Base-by-base conservation (phyloP, 2,888 invertebrate genomes). In the Volucella inanis region DNA sequence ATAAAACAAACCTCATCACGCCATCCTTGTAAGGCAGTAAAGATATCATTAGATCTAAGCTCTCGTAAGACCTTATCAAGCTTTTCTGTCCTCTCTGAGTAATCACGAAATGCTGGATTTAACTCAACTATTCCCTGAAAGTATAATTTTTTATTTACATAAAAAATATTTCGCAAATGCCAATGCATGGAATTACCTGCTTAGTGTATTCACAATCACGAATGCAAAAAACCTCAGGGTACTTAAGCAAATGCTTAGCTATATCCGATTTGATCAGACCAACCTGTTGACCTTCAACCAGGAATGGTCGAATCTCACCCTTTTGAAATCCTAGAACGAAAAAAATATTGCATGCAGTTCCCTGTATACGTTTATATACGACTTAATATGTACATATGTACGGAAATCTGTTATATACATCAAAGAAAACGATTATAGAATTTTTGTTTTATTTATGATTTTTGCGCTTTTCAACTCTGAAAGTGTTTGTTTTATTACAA, bases 11-110 rank as follows among this genome's bases (percentile, higher is more conserved):
- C 96, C 94, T 98, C 98, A 93, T 98, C 96, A 90, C 98, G 94
- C 98, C 98, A 98, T 15, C 98, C 98, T 90, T 95, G 95, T 9
- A 98, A 93, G 54, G 98, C 96, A 87, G 95, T 93, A 90, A 98
- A 96, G 88, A 95, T 94, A 89, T 96, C 95, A 88, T 96, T 95
- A 86, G 94, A 94, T 83, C 95, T 94, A 90, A 98, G 93, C 90
- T 96, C 94, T 88, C 94, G 94, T 89, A 98, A 93, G 79, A 98
- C 95, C 91, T 95, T 94, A 87, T 97, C 97, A 59, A 98, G 94
- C 90, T 94, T 94, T 71, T 94, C 93, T 83, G 96, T 96, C 88
- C 97, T 94, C 89, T 97, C 96, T 87, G 95, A 94, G 90, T 97
- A 97, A 89, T 97, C 96, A 89, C 96, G 94, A 91, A 97, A 97